Conservation (phyloP, 2,888 invertebrate genomes). For the Platycheirus rosarum region DNA sequence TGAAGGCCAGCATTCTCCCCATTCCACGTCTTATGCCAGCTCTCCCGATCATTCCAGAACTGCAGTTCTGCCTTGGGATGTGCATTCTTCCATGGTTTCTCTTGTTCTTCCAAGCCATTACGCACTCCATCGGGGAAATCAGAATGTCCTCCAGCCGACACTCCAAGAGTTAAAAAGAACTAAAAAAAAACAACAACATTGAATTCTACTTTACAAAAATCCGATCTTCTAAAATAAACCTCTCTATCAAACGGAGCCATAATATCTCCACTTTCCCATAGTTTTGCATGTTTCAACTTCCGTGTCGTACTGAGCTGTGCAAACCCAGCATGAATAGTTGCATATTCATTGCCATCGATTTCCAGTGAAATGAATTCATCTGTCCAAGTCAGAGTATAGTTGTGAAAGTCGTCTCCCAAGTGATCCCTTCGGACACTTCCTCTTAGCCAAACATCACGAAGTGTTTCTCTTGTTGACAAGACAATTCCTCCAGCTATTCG, state of each 20-base stretch:
- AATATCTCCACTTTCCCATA: conserved; percentile 84
- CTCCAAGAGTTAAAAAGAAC: conserved; percentile 90
- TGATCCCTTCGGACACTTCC: conserved; percentile 81
- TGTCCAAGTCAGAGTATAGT: conserved; percentile 88
- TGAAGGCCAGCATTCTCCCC: conserved; percentile 79
- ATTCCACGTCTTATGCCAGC: conserved; percentile 89
- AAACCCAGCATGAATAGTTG: conserved; percentile 77
- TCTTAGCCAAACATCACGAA: conserved; percentile 79
- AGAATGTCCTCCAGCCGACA: conserved; percentile 90
- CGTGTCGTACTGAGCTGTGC: conserved; percentile 73
- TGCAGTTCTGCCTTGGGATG: conserved; percentile 86
- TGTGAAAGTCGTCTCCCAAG: conserved; percentile 86
- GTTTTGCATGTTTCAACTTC: conserved; percentile 79
- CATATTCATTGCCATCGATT: conserved; percentile 85
- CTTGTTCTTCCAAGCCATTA: conserved; percentile 52
- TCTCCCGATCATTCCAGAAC: conserved; percentile 86
- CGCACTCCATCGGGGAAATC: conserved; percentile 86
- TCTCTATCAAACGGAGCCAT: conserved; percentile 90
- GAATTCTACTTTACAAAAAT: too few relatives aligned
- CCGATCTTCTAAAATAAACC: conserved; percentile 80
- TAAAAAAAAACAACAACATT: conserved; percentile 82
- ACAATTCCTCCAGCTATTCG: conserved; percentile 78
- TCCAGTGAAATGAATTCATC: conserved; percentile 76
- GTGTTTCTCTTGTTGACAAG: conserved; percentile 77
- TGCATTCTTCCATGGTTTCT: conserved; percentile 90